phyloP scores from a whole-genome alignment of 2,113 vertebrate genomes.

The Mastomys coucha region DNA sequence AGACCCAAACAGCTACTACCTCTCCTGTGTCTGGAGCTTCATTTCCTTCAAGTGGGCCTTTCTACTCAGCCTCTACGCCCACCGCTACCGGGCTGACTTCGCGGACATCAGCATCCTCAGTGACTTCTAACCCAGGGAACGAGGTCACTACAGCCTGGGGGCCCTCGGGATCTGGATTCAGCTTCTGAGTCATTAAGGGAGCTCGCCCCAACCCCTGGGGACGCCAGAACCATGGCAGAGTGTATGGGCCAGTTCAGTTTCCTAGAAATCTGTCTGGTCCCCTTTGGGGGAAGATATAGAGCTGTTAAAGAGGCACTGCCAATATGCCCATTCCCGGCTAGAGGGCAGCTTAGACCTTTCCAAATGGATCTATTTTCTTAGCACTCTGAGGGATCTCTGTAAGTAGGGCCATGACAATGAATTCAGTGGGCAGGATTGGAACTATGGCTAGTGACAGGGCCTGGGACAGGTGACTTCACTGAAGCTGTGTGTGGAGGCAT shows the following conservation, averaged over 20 bases:
- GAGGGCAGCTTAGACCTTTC: slow-evolving; percentile 50
- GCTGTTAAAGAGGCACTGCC: background rate
- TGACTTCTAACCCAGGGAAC: slow-evolving; percentile 89
- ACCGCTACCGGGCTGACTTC: slow-evolving; percentile 94
- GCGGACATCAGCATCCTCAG: slow-evolving; percentile 96
- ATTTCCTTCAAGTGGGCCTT: slow-evolving; percentile 95
- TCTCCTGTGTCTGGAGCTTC: slow-evolving; percentile 95
- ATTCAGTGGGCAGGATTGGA: background rate
- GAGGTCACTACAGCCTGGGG: background rate
- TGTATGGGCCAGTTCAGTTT: background rate
- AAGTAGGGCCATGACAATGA: background rate
- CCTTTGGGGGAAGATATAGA: background rate
- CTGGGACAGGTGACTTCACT: background rate
- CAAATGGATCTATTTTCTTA: slow-evolving; percentile 76
- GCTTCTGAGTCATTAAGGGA: slow-evolving; percentile 39
- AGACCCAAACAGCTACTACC: slow-evolving; percentile 93
- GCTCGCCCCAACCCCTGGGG: background rate
- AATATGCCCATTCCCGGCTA: background rate
- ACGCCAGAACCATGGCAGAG: slow-evolving; percentile 43
- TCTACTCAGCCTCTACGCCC: slow-evolving; percentile 89
- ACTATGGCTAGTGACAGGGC: background rate
- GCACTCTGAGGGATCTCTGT: slow-evolving; percentile 2
- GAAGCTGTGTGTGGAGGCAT: background rate
- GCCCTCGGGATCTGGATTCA: slow-evolving; percentile 37
- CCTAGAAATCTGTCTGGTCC: background rate